phyloP scores from a whole-genome alignment of 2,113 vertebrate genomes.

The Alligator mississippiensis region DNA sequence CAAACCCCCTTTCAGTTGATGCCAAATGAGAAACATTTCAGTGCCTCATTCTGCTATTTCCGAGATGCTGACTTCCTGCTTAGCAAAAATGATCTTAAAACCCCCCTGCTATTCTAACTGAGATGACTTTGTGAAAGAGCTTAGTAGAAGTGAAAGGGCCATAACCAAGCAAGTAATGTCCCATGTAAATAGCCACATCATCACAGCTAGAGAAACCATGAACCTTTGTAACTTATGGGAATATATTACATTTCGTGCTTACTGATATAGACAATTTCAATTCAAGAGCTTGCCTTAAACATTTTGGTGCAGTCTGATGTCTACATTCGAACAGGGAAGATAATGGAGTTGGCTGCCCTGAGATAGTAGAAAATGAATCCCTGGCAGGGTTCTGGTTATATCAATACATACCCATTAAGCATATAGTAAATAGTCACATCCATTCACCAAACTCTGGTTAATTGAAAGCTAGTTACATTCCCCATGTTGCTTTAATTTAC shows the following conservation, averaged over 20 bases:
- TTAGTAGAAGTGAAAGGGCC: constrained; percentile 4
- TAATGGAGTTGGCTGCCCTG: not conserved
- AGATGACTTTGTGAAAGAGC: not conserved
- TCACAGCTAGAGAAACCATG: constrained; percentile 11
- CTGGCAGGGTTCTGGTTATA: constrained; percentile 1
- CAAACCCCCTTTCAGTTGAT: constrained; percentile 1
- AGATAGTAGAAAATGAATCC: not conserved
- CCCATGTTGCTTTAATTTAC: not conserved
- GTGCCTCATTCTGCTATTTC: not conserved
- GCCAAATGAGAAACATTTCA: constrained; percentile 43
- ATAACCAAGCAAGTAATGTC: constrained; percentile 43
- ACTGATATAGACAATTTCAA: not conserved
- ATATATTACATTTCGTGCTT: not conserved
- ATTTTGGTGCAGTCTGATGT: constrained; percentile 4
- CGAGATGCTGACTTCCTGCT: not conserved
- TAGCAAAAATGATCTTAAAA: not conserved
- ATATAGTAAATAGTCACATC: constrained; percentile 28
- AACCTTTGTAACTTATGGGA: constrained; percentile 2
- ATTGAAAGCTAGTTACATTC: not conserved
- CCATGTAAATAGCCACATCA: constrained; percentile 9
- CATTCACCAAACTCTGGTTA: not conserved
- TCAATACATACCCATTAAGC: not conserved
- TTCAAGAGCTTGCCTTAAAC: constrained; percentile 29
- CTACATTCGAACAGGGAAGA: constrained; percentile 8
- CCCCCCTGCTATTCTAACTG: not conserved